Base-by-base conservation (phyloP, 2,113 vertebrate genomes). In the Xenopus laevis region DNA sequence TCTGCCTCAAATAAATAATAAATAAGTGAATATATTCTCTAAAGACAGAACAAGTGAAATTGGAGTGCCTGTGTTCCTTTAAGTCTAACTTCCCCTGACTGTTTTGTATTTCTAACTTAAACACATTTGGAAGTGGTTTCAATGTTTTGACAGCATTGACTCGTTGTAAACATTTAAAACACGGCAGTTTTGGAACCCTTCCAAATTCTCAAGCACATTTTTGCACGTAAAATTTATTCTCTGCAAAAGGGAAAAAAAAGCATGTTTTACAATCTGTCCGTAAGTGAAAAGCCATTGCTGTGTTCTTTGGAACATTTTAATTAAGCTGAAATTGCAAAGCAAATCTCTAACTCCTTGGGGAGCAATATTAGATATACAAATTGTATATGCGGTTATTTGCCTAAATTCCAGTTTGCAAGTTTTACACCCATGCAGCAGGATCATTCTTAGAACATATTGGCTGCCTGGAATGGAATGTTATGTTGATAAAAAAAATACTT, bases 201-300 rank as follows among this genome's bases (percentile, higher is more conserved):
- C 66, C 74, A 69, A 70, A 70, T 70, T 64, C 60, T 9, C 20
- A 70, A 68, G 66, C 59, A 70, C 66, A 63, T 77, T 70, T 65
- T 52, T 69, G 59, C 66, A 78, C 67, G 71, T 79, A 74, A 79
- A 81, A 80, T 79, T 66, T 66, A 73, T 66, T 84, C 81, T 75
- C 77, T 50, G 57, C 64, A 65, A 78, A 45, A 27, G 65, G 79
- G 74, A 69, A 52, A 53, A 78, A 58, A 50, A 68, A 68, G 50
- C 78, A 81, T 83, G 80, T 76, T 84, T 82, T 84, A 67, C 81
- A 84, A 84, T 77, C 74, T 77, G 74, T 70, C 74, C 70, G 74
- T 64, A 77, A 77, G 66, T 77, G 59, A 63, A 77, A 40, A 44
- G 23, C 74, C 66, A 70, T 70, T 58, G 74, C 74, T 70, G 13